phyloP scores from a whole-genome alignment of 2,797 vertebrate species.

The Tachyglossus aculeatus region DNA sequence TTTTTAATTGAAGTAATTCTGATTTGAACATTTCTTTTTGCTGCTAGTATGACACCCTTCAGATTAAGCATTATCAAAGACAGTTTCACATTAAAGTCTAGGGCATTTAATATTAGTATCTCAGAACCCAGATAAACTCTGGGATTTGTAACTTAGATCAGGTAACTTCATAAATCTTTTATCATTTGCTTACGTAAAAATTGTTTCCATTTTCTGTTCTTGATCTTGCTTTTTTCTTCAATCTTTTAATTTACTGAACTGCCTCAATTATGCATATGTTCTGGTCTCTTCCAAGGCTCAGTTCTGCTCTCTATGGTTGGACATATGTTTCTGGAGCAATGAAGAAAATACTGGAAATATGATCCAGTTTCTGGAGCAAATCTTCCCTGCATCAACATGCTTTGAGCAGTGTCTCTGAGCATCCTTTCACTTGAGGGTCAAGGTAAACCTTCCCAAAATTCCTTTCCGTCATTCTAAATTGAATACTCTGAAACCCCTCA shows the following conservation, averaged over 20 bases:
- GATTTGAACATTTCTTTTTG: not conserved
- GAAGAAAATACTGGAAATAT: conserved; percentile 39
- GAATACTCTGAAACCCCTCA: conserved; percentile 34
- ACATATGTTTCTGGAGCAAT: no score
- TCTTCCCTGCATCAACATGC: conserved; percentile 29
- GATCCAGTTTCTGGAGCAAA: conserved; percentile 1
- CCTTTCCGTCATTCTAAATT: no score
- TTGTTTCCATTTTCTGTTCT: conserved; percentile 33
- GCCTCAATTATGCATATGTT: conserved; percentile 24
- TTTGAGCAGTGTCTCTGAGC: conserved; percentile 3
- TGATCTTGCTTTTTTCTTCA: conserved; percentile 14
- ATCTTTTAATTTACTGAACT: conserved; percentile 1
- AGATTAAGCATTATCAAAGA: not conserved
- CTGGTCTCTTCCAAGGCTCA: not conserved
- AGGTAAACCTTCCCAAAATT: not conserved
- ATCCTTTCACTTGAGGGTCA: conserved; percentile 1
- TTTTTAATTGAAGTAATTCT: no score
- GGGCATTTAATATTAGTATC: not conserved
- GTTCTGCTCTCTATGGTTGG: not conserved
- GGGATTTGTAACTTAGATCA: conserved; percentile 17
- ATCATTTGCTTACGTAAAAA: not conserved
- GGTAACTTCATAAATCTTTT: conserved; percentile 15
- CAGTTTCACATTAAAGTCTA: conserved; percentile 1
- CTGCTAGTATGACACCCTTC: conserved; percentile 6
- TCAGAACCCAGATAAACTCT: conserved; percentile 3